Conservation (phyloP, 1,140 invertebrate species). For the Solen grandis region DNA sequence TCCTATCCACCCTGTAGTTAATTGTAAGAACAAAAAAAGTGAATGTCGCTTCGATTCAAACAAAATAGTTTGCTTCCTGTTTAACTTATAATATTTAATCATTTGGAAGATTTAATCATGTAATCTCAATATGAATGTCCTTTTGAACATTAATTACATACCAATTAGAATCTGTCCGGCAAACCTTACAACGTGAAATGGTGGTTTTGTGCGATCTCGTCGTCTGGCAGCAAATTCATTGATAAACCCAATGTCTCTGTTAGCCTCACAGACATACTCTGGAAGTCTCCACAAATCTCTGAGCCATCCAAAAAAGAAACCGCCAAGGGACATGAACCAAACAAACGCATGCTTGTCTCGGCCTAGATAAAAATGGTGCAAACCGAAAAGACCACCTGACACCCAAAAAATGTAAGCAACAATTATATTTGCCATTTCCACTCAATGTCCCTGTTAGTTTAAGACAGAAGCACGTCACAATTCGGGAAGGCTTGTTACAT, state of each 20-base stretch:
- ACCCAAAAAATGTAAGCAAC: constrained; percentile 92
- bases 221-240: constrained; percentile 86
- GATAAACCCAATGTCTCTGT: constrained; percentile 88
- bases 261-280: constrained; percentile 92
- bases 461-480: too few species aligned
- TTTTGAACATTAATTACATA: constrained; percentile 69
- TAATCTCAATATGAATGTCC: too few species aligned
- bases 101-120: too few species aligned
- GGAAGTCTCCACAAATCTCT: constrained; percentile 92
- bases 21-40: too few species aligned
- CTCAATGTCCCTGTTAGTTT: neutral
- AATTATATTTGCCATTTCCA: constrained; percentile 83
- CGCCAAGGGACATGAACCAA: constrained; percentile 92
- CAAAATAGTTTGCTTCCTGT: too few species aligned
- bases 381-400: constrained; percentile 91
- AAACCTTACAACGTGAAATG: constrained; percentile 89
- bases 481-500: too few species aligned
- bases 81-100: too few species aligned
- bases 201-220: constrained; percentile 87
- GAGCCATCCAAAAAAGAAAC: constrained; percentile 93
- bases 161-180: constrained; percentile 89
- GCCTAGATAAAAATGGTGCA: constrained; percentile 95
- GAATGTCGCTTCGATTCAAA: too few species aligned
- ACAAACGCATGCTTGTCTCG: constrained; percentile 95
- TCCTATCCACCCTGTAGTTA: too few species aligned